These are phyloP conservation scores for Centroberyx gerrardi DNA, from an alignment of 2,797 vertebrate species.

Conservation along the genomic window DNA sequence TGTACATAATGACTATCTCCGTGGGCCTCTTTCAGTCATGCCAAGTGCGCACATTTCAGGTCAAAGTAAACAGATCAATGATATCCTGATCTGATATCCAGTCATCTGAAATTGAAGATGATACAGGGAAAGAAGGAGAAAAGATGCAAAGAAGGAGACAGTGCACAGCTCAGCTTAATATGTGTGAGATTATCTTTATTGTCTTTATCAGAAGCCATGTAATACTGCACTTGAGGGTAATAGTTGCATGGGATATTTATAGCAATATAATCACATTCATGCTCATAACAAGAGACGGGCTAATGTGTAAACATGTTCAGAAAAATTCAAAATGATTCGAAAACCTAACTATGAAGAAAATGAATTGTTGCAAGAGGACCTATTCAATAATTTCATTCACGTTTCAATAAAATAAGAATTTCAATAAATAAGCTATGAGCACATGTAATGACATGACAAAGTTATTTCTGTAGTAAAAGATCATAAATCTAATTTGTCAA, in stretches of 20 bases:
- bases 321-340: too few species aligned
- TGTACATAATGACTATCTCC: constrained; percentile 11
- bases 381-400: background rate
- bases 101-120: too few species aligned
- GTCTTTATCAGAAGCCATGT: background rate
- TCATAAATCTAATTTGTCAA: background rate
- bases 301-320: too few species aligned
- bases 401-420: too few species aligned
- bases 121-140: too few species aligned
- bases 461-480: background rate
- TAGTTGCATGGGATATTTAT: background rate
- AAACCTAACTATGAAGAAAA: too few species aligned
- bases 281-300: background rate
- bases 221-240: background rate
- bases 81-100: too few species aligned
- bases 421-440: too few species aligned
- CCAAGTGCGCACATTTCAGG: constrained; percentile 9
- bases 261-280: background rate
- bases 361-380: too few species aligned
- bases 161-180: background rate
- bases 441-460: too few species aligned
- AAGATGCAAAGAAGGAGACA: too few species aligned
- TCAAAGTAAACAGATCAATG: constrained; percentile 27
- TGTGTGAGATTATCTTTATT: background rate
- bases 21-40: background rate